phyloP scores from a whole-genome alignment of 53 echinoderm and acorn worm species.

The Luidia sarsii region DNA sequence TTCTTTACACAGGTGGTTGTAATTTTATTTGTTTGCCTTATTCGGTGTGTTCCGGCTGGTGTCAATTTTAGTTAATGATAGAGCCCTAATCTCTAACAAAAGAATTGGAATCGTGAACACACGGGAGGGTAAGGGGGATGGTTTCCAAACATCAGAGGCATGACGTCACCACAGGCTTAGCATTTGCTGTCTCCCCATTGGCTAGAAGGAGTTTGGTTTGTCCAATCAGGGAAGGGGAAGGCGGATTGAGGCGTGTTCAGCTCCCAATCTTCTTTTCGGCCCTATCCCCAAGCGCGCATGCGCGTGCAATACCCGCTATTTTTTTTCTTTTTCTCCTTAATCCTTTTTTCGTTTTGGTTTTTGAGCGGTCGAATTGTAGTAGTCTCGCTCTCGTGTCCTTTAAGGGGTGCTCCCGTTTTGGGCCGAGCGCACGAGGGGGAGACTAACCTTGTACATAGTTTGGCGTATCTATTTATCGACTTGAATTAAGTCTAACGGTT shows the following conservation, averaged over 20 bases:
- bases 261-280: slow-evolving; percentile 61
- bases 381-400: slow-evolving; percentile 4
- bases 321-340: no score
- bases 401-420: not conserved
- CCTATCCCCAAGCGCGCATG: slow-evolving; percentile 56
- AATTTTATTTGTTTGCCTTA: no score
- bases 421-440: not conserved
- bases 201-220: slow-evolving; percentile 41
- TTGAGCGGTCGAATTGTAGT: not conserved
- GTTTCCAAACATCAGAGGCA: slow-evolving; percentile 15
- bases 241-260: slow-evolving; percentile 58
- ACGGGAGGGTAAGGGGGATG: no score
- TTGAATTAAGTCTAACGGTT: slow-evolving; percentile 26
- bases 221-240: slow-evolving; percentile 61
- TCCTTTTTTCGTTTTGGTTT: no score
- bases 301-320: slow-evolving; percentile 1
- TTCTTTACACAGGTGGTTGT: no score
- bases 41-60: no score
- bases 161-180: not conserved
- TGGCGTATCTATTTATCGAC: slow-evolving; percentile 36
- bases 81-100: no score
- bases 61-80: no score
- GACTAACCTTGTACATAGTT: slow-evolving; percentile 31
- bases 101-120: no score
- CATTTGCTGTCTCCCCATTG: slow-evolving; percentile 46